phyloP scores from a whole-genome alignment of 2,888 invertebrate species.

The Gnatocerus cornutus region DNA sequence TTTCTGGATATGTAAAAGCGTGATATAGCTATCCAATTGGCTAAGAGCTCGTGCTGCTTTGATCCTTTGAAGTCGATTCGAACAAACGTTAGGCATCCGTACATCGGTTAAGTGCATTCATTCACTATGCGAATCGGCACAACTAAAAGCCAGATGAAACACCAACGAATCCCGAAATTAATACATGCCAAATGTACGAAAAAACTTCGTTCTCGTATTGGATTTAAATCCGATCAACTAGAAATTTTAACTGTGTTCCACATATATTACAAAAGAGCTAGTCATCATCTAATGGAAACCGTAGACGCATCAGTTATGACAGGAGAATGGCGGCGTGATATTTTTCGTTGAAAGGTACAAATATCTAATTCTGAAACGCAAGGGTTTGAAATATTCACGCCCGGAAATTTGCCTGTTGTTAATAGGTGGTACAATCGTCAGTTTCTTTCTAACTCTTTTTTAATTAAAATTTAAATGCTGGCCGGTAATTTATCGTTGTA shows the following conservation, averaged over 20 bases:
- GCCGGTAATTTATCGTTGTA: conserved; percentile 44
- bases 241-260: background rate
- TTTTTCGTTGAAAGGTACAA: conserved; percentile 2
- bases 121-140: conserved; percentile 56
- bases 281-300: background rate
- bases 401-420: conserved; percentile 35
- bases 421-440: conserved; percentile 41
- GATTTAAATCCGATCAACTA: conserved; percentile 22
- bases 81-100: conserved; percentile 61
- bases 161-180: conserved; percentile 47
- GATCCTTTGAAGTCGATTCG: conserved; percentile 64
- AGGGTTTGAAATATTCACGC: conserved; percentile 33
- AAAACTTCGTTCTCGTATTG: conserved; percentile 17
- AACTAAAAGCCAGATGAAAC: conserved; percentile 48
- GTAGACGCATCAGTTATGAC: too few species aligned
- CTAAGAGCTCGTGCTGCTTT: conserved; percentile 65
- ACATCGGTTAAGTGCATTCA: conserved; percentile 66
- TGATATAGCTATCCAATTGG: conserved; percentile 63
- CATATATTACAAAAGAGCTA: background rate
- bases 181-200: conserved; percentile 29
- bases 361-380: background rate
- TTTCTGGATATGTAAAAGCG: conserved; percentile 56
- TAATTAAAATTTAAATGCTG: conserved; percentile 49
- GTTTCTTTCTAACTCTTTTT: conserved; percentile 46
- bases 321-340: background rate